phyloP scores from a whole-genome alignment of 2,888 invertebrate species.

The Hirudinaria manillensis region DNA sequence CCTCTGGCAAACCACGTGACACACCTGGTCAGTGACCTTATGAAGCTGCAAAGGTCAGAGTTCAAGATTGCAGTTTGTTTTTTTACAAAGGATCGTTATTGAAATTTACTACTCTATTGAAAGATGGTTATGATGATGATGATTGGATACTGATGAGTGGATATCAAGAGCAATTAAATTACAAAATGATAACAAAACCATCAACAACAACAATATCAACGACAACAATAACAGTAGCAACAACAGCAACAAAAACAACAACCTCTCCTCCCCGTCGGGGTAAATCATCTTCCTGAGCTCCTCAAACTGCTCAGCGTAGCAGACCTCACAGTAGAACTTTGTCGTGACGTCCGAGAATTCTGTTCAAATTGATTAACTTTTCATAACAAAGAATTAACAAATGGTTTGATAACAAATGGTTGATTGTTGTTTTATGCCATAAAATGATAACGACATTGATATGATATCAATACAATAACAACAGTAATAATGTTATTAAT shows the following conservation, averaged over 20 bases:
- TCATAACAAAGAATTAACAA: too few relatives aligned
- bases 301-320: constrained; percentile 83
- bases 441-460: too few relatives aligned
- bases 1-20: constrained; percentile 67
- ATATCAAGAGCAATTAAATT: neutral
- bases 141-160: neutral
- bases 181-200: neutral
- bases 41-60: constrained; percentile 43
- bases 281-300: constrained; percentile 65
- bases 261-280: constrained; percentile 65
- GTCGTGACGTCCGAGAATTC: constrained; percentile 56
- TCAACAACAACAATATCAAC: constrained; percentile 18
- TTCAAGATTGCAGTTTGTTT: too few relatives aligned
- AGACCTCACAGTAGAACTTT: constrained; percentile 79
- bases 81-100: too few relatives aligned
- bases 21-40: constrained; percentile 51
- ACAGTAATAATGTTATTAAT: too few relatives aligned
- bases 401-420: too few relatives aligned
- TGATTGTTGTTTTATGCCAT: too few relatives aligned
- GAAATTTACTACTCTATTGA: too few relatives aligned
- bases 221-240: too few relatives aligned
- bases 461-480: too few relatives aligned
- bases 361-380: constrained; percentile 20
- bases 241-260: too few relatives aligned
- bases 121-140: too few relatives aligned